Evolutionary conservation across 2,797 vertebrate species (phyloP).

Genomic region (Gymnoscopelus braueri): DNA sequence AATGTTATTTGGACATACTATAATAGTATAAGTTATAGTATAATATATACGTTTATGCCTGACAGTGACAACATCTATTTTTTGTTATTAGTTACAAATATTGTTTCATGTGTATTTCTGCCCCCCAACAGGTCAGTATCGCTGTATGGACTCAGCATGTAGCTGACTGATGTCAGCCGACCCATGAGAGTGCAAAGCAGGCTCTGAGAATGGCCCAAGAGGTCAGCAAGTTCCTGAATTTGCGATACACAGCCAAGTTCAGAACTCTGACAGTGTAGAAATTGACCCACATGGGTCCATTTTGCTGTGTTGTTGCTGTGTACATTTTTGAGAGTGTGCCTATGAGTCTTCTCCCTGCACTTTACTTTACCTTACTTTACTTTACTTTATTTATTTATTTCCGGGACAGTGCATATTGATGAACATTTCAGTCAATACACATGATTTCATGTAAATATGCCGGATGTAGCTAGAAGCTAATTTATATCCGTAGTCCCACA

Average conservation of each 20-base stretch:
- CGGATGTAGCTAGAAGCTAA: too few species aligned
- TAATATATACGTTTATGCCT: too few species aligned
- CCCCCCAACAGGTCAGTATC: slow-evolving; percentile 67
- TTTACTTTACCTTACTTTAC: too few species aligned
- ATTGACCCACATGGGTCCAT: slow-evolving; percentile 8
- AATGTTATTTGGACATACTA: not conserved
- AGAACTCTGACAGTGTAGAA: too few species aligned
- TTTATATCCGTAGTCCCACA: too few species aligned
- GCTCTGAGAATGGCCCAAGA: slow-evolving; percentile 22
- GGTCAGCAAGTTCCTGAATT: slow-evolving; percentile 39
- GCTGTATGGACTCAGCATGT: slow-evolving; percentile 56
- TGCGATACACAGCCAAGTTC: not conserved
- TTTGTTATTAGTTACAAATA: not conserved
- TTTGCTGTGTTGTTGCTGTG: not conserved
- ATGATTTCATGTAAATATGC: too few species aligned
- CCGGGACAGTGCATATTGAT: too few species aligned
- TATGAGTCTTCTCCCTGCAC: slow-evolving; percentile 36
- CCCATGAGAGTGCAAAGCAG: slow-evolving; percentile 34
- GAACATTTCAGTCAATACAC: too few species aligned
- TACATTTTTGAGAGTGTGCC: slow-evolving; percentile 61
- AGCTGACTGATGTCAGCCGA: slow-evolving; percentile 59
- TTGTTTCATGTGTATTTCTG: slow-evolving; percentile 31
- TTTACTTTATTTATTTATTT: too few species aligned
- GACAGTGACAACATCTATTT: too few species aligned
- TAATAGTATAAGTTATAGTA: not conserved